Conservation (phyloP, 2,888 invertebrate genomes). For the Erynnis tages region DNA sequence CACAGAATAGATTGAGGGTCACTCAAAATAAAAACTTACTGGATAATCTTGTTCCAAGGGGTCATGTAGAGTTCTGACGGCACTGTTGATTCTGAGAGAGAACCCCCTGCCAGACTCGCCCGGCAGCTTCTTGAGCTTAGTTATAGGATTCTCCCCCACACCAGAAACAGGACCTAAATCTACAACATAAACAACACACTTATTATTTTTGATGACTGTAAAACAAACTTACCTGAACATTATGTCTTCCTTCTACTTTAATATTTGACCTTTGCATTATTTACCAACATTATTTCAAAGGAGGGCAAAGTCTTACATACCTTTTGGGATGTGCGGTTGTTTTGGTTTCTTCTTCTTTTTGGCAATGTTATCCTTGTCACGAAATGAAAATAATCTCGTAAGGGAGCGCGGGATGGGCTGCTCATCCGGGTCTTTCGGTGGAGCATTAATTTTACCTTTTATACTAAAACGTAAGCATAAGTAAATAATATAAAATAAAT, state of each 20-base stretch:
- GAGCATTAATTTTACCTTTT: conserved; percentile 87
- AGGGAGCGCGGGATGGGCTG: conserved; percentile 89
- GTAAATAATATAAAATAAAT: neutral
- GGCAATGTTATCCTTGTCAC: conserved; percentile 44
- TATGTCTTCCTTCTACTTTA: no score
- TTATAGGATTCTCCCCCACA: conserved; percentile 57
- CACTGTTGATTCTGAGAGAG: conserved; percentile 83
- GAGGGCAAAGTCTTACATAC: neutral
- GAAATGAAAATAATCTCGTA: conserved; percentile 79
- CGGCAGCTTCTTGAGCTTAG: conserved; percentile 79
- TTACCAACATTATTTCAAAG: no score
- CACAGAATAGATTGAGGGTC: no score
- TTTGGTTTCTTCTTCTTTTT: conserved; percentile 40
- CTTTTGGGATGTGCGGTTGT: neutral
- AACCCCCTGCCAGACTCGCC: conserved; percentile 85
- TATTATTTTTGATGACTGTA: no score
- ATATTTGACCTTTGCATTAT: no score
- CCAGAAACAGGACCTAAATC: conserved; percentile 18
- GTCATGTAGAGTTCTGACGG: conserved; percentile 79
- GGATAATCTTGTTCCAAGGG: conserved; percentile 52
- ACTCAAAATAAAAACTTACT: conserved; percentile 41
- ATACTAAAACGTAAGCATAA: conserved; percentile 70
- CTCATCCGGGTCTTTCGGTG: conserved; percentile 85
- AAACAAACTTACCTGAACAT: no score
- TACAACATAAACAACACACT: conserved; percentile 13